Percentiles rank a stretch among this genome's conserved stretches.
phyloP scores from a whole-genome alignment of 2,888 invertebrate genomes.

The Brachyptera risi region DNA sequence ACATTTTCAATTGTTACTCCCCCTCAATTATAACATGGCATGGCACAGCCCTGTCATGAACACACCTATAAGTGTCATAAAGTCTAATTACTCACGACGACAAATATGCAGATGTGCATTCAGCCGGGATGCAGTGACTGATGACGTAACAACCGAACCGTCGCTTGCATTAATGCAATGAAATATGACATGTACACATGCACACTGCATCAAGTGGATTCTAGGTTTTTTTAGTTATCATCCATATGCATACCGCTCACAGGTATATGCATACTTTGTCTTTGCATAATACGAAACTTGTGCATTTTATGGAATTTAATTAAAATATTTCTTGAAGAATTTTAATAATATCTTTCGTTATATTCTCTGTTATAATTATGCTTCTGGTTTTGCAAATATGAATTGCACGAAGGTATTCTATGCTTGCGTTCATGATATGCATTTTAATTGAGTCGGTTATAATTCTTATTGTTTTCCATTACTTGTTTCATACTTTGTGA shows the following conservation, averaged over 20 bases:
- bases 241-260: too few species aligned
- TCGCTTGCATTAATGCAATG: neutral
- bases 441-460: too few species aligned
- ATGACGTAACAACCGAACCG: neutral
- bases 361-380: neutral
- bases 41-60: slow-evolving; percentile 4
- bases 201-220: too few species aligned
- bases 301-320: slow-evolving; percentile 2
- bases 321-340: neutral
- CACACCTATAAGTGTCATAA: slow-evolving; percentile 12
- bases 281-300: neutral
- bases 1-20: too few species aligned
- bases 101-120: slow-evolving; percentile 12
- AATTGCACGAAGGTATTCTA: neutral
- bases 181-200: neutral
- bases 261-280: too few species aligned
- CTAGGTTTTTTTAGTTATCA: too few species aligned
- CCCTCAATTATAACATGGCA: neutral
- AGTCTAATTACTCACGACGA: slow-evolving; percentile 10
- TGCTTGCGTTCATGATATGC: neutral
- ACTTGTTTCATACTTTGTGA: too few species aligned
- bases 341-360: neutral
- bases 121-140: neutral
- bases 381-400: too few species aligned
- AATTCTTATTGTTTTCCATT: too few species aligned